phyloP scores from a whole-genome alignment of 2,113 vertebrate genomes.

The Mus pahari region DNA sequence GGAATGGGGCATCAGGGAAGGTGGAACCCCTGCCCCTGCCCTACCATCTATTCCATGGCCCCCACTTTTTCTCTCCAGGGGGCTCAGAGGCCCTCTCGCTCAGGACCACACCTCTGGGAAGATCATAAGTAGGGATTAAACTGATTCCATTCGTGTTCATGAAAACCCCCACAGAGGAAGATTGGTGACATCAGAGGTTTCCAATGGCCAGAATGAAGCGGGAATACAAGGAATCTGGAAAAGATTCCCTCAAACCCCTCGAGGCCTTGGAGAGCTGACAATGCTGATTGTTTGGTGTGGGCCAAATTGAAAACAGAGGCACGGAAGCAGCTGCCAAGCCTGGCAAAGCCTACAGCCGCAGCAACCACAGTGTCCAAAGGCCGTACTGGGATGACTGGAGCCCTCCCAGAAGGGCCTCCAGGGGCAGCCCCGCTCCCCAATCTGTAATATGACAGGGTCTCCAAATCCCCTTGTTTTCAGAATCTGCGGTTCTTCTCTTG shows the following conservation, averaged over 20 bases:
- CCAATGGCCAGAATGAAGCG: neutral
- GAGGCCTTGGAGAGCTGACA: slow-evolving; percentile 15
- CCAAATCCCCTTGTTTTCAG: neutral
- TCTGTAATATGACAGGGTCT: neutral
- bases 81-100: neutral
- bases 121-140: slow-evolving; percentile 9
- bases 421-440: neutral
- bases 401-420: neutral
- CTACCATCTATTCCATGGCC: neutral
- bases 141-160: neutral
- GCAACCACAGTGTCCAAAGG: neutral
- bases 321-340: neutral
- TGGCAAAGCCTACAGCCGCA: neutral
- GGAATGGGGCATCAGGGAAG: neutral
- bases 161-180: neutral
- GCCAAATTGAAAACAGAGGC: slow-evolving; percentile 39
- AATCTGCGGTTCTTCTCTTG: neutral
- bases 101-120: neutral
- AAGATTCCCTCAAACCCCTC: neutral
- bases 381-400: neutral
- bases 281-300: neutral
- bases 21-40: neutral
- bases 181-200: neutral
- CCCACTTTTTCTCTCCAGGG: neutral
- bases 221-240: slow-evolving; percentile 14